phyloP scores from a whole-genome alignment of 2,888 invertebrate species.

The Cistogaster globosa region DNA sequence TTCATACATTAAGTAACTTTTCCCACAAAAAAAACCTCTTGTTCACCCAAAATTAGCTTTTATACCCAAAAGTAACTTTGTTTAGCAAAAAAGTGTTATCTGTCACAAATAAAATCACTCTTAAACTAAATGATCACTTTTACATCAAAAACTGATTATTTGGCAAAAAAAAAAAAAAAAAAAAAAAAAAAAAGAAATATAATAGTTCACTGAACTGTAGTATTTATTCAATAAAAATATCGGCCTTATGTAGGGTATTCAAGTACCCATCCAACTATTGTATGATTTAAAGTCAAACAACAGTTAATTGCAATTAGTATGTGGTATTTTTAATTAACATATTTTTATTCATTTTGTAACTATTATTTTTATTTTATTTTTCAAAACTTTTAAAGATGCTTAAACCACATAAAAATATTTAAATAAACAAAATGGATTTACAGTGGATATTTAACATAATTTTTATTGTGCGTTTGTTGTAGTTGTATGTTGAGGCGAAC shows the following conservation, averaged over 20 bases:
- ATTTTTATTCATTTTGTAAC: conserved; percentile 26
- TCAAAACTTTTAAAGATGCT: background rate
- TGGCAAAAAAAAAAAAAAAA: too few species aligned
- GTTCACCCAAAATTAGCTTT: too few species aligned
- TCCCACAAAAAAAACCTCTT: too few species aligned
- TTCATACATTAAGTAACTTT: too few species aligned
- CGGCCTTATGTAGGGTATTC: conserved; percentile 12
- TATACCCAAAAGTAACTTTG: too few species aligned
- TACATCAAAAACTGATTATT: too few species aligned
- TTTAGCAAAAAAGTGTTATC: too few species aligned
- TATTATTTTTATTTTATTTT: background rate
- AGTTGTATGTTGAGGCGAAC: background rate
- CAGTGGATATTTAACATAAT: background rate
- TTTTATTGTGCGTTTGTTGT: background rate
- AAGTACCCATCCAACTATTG: background rate
- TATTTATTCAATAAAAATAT: too few species aligned
- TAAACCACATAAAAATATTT: conserved; percentile 24
- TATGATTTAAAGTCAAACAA: background rate
- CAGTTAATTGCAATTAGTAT: conserved; percentile 34
- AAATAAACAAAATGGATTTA: conserved; percentile 17
- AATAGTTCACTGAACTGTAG: too few species aligned
- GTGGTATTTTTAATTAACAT: conserved; percentile 47
- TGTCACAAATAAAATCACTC: too few species aligned
- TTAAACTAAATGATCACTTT: too few species aligned
- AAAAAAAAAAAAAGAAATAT: too few species aligned